Base-by-base conservation (phyloP, 2,113 vertebrate genomes). In the Sander vitreus region DNA sequence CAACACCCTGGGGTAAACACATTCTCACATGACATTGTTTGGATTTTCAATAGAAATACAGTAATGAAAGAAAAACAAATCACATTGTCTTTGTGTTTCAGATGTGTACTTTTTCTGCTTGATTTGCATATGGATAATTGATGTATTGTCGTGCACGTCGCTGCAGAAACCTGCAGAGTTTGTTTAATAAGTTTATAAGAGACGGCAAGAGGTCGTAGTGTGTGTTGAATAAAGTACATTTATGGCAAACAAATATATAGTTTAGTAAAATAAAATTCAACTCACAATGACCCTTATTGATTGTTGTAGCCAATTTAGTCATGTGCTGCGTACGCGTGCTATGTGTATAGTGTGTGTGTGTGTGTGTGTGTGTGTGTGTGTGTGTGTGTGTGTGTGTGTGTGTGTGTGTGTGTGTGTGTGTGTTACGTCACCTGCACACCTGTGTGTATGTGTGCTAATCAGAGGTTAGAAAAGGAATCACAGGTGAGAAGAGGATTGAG, bases 1-100 rank as follows among this genome's bases (percentile, higher is more conserved):
- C 83, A 76, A 53, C 77, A 83, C 66, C 36, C 10, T 1, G 50
- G 79, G 79, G 59, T 67, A 60, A 88, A 81, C 43, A 2, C 55
- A 33, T 65, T 72, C 60, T 83, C 76, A 62, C 23, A 4, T 27
- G 13, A 69, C n/a, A 51, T 36, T 25, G 10, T 82, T 76, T 0
- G 39, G 43, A 55, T 50, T 76, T 27, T 70, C 45, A 11, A 43
- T 43, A 65, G 2, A 36, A 78, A 21, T 60, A 10, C 55, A 76
- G 53, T n/a, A 9, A 48, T 76, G 45, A 80, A 30, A 54, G 25
- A 12, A 5, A 12, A 2, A 47, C 33, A 1, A 30, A 58, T 39
- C 6, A 9, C 27, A 43, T 68, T 50, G 25, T 60, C 23, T 72
- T 25, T 30, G 27, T 69, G 11, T 51, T 39, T 55, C 50, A 30